Evolutionary conservation across 2,113 vertebrate genomes (phyloP), one percentile per base, ranked within the genome.

Genomic region (Rhizomys pruinosus): DNA sequence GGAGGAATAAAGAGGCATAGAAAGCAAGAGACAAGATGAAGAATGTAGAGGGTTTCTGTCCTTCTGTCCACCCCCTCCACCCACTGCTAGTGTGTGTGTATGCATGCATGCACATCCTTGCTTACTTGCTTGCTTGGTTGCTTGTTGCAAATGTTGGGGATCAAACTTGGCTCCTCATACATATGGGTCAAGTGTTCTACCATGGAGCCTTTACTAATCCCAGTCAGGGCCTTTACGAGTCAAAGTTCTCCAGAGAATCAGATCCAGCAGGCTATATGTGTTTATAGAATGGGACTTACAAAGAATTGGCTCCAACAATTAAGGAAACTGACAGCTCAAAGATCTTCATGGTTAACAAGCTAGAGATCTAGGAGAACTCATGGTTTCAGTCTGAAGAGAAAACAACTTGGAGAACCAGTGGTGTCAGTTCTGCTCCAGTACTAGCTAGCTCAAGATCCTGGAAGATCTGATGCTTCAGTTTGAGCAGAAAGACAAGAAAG

Each of bases 261-360:
- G 64, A 55, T 82, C 19, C 39, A 27, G 7, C 3, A 89, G 39
- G 2, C 29, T 34, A 55, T 42, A 42, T 5, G 22, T 8, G 6
- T 6, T 57, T 44, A 61, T 7, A 52, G 29, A 44, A 37, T 72
- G 11, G 72, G 15, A 25, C 44, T 63, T 55, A 23, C 9, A 81
- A 90, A 25, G 34, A 59, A 57, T 20, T 5, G n/a, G 16, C 22
- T 61, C 44, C 10, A 4, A 55, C 12, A 10, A 25, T 63, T 69
- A 47, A 52, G 34, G 34, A 74, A 19, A 17, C 29, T 7, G 39
- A 64, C 59, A 84, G 42, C 23, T 27, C 37, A 66, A 34, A 15
- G 61, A 76, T 44, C 32, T 47, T 0, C 22, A 16, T 5, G 25
- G 15, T 27, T 2, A 9, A 6, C 39, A 57, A 84, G 23, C 3